Percentiles rank a stretch among this genome's conserved stretches.
These are phyloP conservation scores for Mormoops blainvillei DNA, from an alignment of 2,113 vertebrate genomes.

Conservation along the genomic window DNA sequence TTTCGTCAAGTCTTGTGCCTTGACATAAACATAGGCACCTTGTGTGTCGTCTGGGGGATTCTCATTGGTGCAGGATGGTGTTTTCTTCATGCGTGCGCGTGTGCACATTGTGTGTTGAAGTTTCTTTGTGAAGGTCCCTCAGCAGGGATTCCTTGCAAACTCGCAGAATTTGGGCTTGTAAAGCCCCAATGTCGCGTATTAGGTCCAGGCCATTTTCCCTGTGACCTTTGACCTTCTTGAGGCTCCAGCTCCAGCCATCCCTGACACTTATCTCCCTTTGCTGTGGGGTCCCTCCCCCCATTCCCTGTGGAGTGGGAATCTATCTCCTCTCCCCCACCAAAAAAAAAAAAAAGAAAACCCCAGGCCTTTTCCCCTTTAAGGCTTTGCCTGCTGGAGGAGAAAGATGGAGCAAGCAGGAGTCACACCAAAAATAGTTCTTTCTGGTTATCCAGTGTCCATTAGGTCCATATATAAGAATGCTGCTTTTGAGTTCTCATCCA, in stretches of 20 bases:
- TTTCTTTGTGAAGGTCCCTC: not conserved
- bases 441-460: not conserved
- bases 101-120: not conserved
- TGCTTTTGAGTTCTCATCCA: not conserved
- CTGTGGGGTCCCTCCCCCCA: accelerated
- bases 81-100: not conserved
- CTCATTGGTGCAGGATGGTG: not conserved
- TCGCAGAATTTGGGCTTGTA: not conserved
- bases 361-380: not conserved
- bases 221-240: not conserved
- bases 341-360: not conserved
- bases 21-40: not conserved
- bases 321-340: too few species aligned
- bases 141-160: not conserved
- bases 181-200: not conserved
- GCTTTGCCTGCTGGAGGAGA: not conserved
- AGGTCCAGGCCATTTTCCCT: not conserved
- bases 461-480: not conserved
- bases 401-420: not conserved
- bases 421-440: too few species aligned
- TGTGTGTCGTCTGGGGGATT: not conserved
- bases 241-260: not conserved
- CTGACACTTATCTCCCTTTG: not conserved
- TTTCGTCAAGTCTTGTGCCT: not conserved
- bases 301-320: not conserved